Conservation (phyloP, 2,888 invertebrate genomes). For the Brenthis ino region DNA sequence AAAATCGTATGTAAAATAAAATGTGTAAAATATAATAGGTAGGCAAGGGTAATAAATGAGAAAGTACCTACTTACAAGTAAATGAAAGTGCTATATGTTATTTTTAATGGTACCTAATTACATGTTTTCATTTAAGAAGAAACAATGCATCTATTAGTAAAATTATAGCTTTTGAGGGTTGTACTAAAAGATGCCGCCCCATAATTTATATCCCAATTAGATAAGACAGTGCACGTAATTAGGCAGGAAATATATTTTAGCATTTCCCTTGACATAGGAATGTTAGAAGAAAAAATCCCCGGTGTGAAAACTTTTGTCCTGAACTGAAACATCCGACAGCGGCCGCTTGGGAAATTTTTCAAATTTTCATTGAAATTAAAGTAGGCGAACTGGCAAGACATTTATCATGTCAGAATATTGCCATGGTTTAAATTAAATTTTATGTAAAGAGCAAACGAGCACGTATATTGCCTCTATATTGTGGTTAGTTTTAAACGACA, state of each 20-base stretch:
- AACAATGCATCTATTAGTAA: too few relatives aligned
- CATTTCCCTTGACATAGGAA: not conserved
- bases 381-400: conserved; percentile 58
- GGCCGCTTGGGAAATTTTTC: conserved; percentile 74
- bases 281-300: conserved; percentile 24
- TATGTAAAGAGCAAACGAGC: conserved; percentile 28
- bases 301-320: conserved; percentile 33
- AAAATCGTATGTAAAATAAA: too few relatives aligned
- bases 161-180: too few relatives aligned
- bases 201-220: not conserved
- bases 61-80: too few relatives aligned
- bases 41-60: too few relatives aligned
- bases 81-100: too few relatives aligned
- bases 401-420: conserved; percentile 60
- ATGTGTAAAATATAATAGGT: too few relatives aligned
- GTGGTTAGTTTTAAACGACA: conserved; percentile 25
- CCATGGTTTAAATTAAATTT: conserved; percentile 52
- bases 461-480: conserved; percentile 27
- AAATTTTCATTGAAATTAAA: conserved; percentile 74
- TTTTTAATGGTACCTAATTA: too few relatives aligned
- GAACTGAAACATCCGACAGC: conserved; percentile 41
- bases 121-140: too few relatives aligned
- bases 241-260: conserved; percentile 5
- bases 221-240: not conserved
- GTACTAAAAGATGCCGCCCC: too few relatives aligned